Conservation (phyloP, 2,113 vertebrate genomes). For the Anthoscopus minutus region DNA sequence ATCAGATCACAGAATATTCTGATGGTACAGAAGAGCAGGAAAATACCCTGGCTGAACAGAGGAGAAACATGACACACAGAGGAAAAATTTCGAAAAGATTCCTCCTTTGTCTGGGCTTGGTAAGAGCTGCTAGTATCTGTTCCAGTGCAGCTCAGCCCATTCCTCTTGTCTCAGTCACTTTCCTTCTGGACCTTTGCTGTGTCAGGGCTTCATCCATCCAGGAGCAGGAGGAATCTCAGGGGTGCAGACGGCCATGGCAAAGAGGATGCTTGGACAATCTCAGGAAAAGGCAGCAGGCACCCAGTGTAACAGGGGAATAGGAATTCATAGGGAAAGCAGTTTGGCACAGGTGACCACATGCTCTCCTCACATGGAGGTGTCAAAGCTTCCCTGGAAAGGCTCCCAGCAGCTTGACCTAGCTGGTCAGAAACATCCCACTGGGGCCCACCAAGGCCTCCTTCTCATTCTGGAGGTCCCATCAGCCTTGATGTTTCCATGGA, state of each 20-base stretch:
- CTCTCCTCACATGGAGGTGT: rapidly evolving
- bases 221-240: neutral
- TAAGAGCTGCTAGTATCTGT: neutral
- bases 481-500: neutral
- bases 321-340: neutral
- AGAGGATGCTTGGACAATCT: neutral
- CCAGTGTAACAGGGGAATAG: neutral
- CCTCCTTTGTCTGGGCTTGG: neutral
- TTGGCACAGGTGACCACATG: rapidly evolving
- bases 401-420: neutral
- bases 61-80: neutral
- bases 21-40: neutral
- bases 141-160: neutral
- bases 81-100: neutral
- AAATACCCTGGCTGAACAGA: neutral
- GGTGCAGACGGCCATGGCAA: neutral
- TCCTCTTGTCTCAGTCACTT: neutral
- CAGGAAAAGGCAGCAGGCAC: neutral
- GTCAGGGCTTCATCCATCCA: neutral
- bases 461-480: neutral
- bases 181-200: neutral
- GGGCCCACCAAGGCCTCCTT: neutral
- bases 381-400: neutral
- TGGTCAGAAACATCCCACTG: neutral
- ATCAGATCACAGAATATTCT: neutral